Base-by-base conservation (phyloP, 2,888 invertebrate genomes). In the Junonia oenone region DNA sequence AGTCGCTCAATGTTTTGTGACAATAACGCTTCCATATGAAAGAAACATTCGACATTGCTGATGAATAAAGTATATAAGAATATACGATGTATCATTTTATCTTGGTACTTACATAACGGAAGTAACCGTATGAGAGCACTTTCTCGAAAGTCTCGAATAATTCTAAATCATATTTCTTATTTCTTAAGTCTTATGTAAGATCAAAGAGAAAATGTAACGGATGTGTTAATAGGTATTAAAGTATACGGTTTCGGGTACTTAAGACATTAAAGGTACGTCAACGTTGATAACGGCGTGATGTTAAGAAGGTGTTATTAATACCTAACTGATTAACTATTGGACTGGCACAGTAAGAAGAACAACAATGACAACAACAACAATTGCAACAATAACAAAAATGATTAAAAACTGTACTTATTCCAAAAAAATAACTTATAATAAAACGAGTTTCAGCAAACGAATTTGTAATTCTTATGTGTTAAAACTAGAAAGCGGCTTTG, bases 1-100 rank as follows among this genome's bases (percentile, higher is more conserved):
- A 88, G 68, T 26, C 58, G 67, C 2, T 62, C 73, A 63, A 83
- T 63, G n/a, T 57, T 66, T 22, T 73, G 74, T n/a, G 80, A 76
- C 29, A 68, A 72, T 50, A 85, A 68, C 29, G 81, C 75, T 67
- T 76, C 61, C 22, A 85, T 77, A 61, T 85, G 79, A 57, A 80
- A 78, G 53, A 83, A 81, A 43, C 76, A 69, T 31, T 60, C 45
- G 17, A 50, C 54, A 5, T 37, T 14, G 31, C 9, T 8, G 17
- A 22, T n/a, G 22, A 50, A 52, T 17, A 51, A 35, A 52, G 3
- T 51, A 22, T 13, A 19, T 19, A 51, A 47, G 2, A 56, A 19
- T 43, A 43, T 5, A 4, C n/a, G 26, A 26, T 38, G 26, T 27
- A 40, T 47, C 51, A 56, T 51, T 17, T 35, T 40, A 6, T 11